These are phyloP conservation scores for Seira ritae DNA, from an alignment of 2,888 invertebrate species.

Conservation along the genomic window DNA sequence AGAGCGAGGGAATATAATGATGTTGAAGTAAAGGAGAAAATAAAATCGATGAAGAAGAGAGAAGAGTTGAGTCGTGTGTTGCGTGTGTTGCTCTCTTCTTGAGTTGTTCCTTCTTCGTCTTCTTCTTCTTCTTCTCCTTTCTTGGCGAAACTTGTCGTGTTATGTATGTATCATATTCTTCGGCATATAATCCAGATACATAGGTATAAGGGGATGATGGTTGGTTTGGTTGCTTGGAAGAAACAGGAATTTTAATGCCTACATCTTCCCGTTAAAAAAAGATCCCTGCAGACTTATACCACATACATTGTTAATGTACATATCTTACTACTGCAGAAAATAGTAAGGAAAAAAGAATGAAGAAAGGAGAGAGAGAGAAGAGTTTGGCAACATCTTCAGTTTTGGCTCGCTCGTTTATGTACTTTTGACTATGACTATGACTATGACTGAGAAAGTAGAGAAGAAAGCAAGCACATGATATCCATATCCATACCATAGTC, in stretches of 20 bases:
- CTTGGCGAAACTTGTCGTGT: slow-evolving; percentile 39
- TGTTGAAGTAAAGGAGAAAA: slow-evolving; percentile 61
- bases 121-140: too few relatives aligned
- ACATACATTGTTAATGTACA: slow-evolving; percentile 1
- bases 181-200: slow-evolving; percentile 31
- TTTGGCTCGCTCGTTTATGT: not conserved
- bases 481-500: slow-evolving; percentile 2
- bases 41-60: slow-evolving; percentile 74
- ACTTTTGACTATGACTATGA: too few relatives aligned
- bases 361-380: too few relatives aligned
- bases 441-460: not conserved
- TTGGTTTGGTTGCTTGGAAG: too few relatives aligned
- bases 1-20: slow-evolving; percentile 32
- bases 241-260: not conserved
- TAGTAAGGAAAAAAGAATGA: not conserved
- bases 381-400: slow-evolving; percentile 4
- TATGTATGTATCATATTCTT: not conserved
- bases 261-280: not conserved
- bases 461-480: too few relatives aligned
- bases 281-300: slow-evolving; percentile 9
- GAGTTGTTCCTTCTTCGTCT: slow-evolving; percentile 30
- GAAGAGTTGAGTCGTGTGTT: slow-evolving; percentile 65
- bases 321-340: slow-evolving; percentile 7
- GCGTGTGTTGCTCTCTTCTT: slow-evolving; percentile 36
- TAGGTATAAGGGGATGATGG: slow-evolving; percentile 1